Percentiles rank a stretch among this genome's conserved stretches.
Conservation (phyloP, 2,797 vertebrate genomes). For the Astyanax mexicanus region DNA sequence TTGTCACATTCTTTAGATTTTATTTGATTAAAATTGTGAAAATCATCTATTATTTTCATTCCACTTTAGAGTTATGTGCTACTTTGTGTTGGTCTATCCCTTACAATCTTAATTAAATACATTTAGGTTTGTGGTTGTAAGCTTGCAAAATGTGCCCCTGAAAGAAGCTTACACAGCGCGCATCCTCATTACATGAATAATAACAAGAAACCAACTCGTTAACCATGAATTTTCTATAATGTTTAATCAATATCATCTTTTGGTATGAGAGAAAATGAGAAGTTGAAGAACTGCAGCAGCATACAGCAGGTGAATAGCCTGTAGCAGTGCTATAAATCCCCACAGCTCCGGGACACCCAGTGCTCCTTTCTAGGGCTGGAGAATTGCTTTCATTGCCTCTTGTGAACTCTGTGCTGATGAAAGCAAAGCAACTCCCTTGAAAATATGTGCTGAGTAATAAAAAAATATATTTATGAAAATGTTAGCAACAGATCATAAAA, state of each 20-base stretch:
- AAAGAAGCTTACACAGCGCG: not conserved
- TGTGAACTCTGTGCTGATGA: slow-evolving; percentile 26
- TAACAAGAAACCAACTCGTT: not conserved
- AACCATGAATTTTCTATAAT: not conserved
- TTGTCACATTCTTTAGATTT: too few relatives aligned
- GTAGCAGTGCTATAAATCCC: slow-evolving; percentile 18
- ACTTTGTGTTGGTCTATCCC: too few relatives aligned
- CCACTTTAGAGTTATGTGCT: too few relatives aligned
- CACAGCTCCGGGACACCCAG: not conserved
- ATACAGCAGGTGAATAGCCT: slow-evolving; percentile 33
- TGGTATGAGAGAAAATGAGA: not conserved
- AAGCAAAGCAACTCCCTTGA: not conserved
- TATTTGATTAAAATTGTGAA: too few relatives aligned
- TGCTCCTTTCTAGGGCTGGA: slow-evolving; percentile 15
- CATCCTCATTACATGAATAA: not conserved
- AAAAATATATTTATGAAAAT: slow-evolving; percentile 6
- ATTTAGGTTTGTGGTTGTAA: too few relatives aligned
- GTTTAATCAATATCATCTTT: not conserved
- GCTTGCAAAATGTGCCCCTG: too few relatives aligned
- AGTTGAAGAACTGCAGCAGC: slow-evolving; percentile 7
- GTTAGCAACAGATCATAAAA: slow-evolving; percentile 12
- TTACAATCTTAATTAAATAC: too few relatives aligned
- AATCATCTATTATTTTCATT: too few relatives aligned
- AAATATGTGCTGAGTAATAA: slow-evolving; percentile 9
- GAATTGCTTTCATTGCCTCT: slow-evolving; percentile 6